Evolutionary conservation across 2,888 invertebrate genomes (phyloP).

Genomic region (Megaustenia siamemsis): DNA sequence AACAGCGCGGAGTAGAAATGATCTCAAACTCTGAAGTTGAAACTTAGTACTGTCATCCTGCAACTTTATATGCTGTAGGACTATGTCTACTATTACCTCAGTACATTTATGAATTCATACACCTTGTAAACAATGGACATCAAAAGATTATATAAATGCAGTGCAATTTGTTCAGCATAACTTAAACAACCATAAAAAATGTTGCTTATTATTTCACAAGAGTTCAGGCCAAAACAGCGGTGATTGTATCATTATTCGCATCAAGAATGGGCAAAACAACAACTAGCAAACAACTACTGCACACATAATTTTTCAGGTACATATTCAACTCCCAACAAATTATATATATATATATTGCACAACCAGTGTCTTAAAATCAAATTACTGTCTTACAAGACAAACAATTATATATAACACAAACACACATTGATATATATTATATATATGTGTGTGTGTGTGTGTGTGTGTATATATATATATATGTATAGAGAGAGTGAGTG

Average conservation of each 20-base stretch:
- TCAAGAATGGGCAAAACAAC: not conserved
- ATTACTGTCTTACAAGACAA: not conserved
- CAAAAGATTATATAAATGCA: not conserved
- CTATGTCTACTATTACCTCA: no score
- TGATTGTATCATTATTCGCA: not conserved
- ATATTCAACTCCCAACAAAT: not conserved
- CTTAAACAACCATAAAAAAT: not conserved
- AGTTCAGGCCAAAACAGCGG: not conserved
- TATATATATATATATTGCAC: constrained; percentile 1
- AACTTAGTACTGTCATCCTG: no score
- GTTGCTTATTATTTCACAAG: not conserved
- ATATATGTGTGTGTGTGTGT: no score
- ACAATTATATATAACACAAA: no score
- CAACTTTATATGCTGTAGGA: no score
- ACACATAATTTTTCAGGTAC: not conserved
- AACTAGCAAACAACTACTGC: not conserved
- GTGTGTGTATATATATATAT: no score
- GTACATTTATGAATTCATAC: no score
- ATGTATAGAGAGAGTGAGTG: no score
- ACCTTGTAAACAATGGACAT: not conserved
- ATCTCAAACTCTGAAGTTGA: no score
- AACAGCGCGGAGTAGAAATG: no score
- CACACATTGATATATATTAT: no score
- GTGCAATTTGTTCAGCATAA: not conserved
- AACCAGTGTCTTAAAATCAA: constrained; percentile 9